Evolutionary conservation across 2,888 invertebrate species (phyloP).

Genomic region (Sinhomidia bicolor): DNA sequence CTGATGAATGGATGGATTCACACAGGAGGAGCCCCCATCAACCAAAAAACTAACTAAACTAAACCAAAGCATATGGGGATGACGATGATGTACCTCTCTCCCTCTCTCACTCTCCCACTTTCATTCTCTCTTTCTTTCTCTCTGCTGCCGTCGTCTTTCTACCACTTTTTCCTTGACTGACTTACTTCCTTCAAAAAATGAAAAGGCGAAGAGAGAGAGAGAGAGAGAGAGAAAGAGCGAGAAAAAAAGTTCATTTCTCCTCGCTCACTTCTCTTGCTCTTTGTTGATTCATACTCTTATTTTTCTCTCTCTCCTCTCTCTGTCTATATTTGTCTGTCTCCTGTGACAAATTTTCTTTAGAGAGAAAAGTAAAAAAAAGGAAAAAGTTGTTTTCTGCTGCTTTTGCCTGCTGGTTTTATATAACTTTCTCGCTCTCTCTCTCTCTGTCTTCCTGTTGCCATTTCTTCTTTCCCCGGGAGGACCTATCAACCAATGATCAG

Average conservation of each 20-base stretch:
- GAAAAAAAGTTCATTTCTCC: slow-evolving; percentile 41
- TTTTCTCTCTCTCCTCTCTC: slow-evolving; percentile 32
- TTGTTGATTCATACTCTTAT: slow-evolving; percentile 22
- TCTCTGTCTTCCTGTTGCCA: slow-evolving; percentile 42
- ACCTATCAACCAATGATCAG: slow-evolving; percentile 52
- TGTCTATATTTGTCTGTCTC: slow-evolving; percentile 70
- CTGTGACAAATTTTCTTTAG: slow-evolving; percentile 71
- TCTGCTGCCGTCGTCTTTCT: no score
- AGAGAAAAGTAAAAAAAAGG: slow-evolving; percentile 43
- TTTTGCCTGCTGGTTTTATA: slow-evolving; percentile 13
- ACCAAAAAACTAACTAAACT: slow-evolving; percentile 47
- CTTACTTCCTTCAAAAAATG: slow-evolving; percentile 28
- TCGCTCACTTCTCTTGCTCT: slow-evolving; percentile 41
- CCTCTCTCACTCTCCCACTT: slow-evolving; percentile 21
- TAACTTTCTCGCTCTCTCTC: neutral
- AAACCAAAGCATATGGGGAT: slow-evolving; percentile 42
- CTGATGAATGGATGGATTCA: slow-evolving; percentile 68
- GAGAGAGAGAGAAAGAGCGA: neutral
- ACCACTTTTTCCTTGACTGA: slow-evolving; percentile 23
- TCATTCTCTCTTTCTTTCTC: no score
- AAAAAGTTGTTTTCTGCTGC: slow-evolving; percentile 41
- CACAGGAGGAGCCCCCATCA: slow-evolving; percentile 57
- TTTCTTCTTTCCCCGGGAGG: slow-evolving; percentile 33
- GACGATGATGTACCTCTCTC: slow-evolving; percentile 37
- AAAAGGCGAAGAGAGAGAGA: neutral